Evolutionary conservation across 2,797 vertebrate genomes (phyloP).

Genomic region (Silurus aristotelis): DNA sequence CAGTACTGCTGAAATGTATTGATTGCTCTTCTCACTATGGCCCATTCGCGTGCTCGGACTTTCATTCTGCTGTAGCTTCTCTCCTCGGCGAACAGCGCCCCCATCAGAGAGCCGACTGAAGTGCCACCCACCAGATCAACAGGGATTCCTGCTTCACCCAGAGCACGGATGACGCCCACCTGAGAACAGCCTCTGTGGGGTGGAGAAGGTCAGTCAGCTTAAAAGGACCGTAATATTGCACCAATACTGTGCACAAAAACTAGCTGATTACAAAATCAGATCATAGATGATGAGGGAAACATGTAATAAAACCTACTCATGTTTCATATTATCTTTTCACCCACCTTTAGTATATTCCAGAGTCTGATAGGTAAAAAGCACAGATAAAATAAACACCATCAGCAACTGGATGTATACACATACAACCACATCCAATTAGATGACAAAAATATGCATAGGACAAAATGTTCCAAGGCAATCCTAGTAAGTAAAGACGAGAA

Average conservation of each 20-base stretch:
- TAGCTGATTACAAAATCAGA: background rate
- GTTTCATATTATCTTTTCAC: slow-evolving; percentile 33
- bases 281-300: background rate
- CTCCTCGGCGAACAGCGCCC: slow-evolving; percentile 89
- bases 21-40: slow-evolving; percentile 77
- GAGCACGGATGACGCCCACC: slow-evolving; percentile 85
- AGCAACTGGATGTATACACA: slow-evolving; percentile 30
- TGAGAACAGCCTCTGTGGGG: slow-evolving; percentile 86
- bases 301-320: background rate
- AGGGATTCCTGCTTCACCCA: slow-evolving; percentile 86
- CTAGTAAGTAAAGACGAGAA: background rate
- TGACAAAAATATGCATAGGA: background rate
- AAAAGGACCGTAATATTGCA: background rate
- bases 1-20: background rate
- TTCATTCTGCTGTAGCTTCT: slow-evolving; percentile 84
- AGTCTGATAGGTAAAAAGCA: slow-evolving; percentile 49
- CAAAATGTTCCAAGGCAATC: background rate
- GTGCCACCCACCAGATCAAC: slow-evolving; percentile 92
- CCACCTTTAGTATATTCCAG: slow-evolving; percentile 66
- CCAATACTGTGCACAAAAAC: background rate
- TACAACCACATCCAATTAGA: background rate
- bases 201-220: slow-evolving; percentile 11
- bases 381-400: slow-evolving; percentile 48
- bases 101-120: slow-evolving; percentile 90
- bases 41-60: slow-evolving; percentile 88